Percentiles rank a stretch among this genome's conserved stretches.
Evolutionary conservation across 2,888 invertebrate species (phyloP).

Genomic region (Ophion costatus): DNA sequence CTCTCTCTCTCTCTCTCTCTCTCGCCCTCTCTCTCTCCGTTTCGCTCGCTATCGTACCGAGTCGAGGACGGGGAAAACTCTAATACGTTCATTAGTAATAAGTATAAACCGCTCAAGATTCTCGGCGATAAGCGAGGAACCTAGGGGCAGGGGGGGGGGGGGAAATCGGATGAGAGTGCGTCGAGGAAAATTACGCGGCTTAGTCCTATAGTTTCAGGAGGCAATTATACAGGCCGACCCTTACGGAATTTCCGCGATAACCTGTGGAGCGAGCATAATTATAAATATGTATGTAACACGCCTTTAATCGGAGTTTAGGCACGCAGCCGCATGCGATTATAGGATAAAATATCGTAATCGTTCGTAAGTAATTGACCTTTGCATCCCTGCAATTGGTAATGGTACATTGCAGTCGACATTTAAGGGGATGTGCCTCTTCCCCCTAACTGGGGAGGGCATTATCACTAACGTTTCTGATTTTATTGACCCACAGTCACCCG

Average conservation of each 20-base stretch:
- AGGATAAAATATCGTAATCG: conserved; percentile 6
- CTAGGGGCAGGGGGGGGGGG: not conserved
- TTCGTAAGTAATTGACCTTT: no score
- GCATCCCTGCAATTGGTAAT: no score
- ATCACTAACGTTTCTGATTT: no score
- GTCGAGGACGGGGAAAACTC: conserved; percentile 36
- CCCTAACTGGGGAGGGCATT: no score
- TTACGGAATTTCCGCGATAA: conserved; percentile 66
- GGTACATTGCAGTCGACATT: no score
- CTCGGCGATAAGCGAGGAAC: conserved; percentile 1
- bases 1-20: not conserved
- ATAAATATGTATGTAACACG: conserved; percentile 48
- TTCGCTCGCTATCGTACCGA: not conserved
- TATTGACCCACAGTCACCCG: no score
- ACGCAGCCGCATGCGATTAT: not conserved
- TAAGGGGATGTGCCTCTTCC: no score
- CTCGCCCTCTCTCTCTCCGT: not conserved
- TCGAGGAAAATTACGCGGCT: conserved; percentile 67
- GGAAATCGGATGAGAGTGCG: conserved; percentile 38
- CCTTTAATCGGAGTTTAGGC: not conserved
- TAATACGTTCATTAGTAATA: conserved; percentile 59
- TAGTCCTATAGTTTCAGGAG: conserved; percentile 64
- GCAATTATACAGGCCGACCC: conserved; percentile 62
- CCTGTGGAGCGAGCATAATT: conserved; percentile 63
- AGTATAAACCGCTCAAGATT: conserved; percentile 44